These are phyloP conservation scores for Zaprionus obscuricornis DNA, from an alignment of 2,888 invertebrate species.

Conservation along the genomic window DNA sequence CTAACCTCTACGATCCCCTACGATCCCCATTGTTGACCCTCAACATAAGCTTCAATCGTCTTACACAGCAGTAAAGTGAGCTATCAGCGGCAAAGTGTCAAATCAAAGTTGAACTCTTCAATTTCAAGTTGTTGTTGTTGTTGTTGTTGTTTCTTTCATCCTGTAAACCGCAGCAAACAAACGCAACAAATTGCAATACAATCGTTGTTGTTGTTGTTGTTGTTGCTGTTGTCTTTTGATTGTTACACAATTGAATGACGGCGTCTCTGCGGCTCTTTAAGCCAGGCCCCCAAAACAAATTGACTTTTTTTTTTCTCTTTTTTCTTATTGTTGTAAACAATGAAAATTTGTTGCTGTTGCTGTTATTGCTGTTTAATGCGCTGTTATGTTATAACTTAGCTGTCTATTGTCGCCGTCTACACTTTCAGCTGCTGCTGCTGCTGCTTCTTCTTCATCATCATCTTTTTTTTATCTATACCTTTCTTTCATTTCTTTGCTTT, in stretches of 20 bases:
- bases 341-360: constrained; percentile 25
- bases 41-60: constrained; percentile 1
- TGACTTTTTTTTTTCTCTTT: constrained; percentile 8
- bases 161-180: constrained; percentile 26
- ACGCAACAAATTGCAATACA: constrained; percentile 39
- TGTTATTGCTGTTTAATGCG: constrained; percentile 17
- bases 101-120: constrained; percentile 11
- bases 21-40: too few relatives aligned
- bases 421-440: too few relatives aligned
- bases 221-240: constrained; percentile 10
- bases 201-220: constrained; percentile 21
- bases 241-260: constrained; percentile 45
- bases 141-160: constrained; percentile 25
- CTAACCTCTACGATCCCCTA: too few relatives aligned
- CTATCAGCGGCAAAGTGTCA: constrained; percentile 8
- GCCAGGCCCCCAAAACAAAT: constrained; percentile 64
- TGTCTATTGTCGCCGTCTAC: constrained; percentile 8
- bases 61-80: constrained; percentile 14
- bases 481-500: neutral
- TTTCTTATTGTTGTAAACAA: constrained; percentile 57
- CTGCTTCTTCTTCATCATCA: constrained; percentile 36
- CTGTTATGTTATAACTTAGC: constrained; percentile 42
- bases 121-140: neutral
- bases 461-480: too few relatives aligned
- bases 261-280: constrained; percentile 42